Percentiles rank a stretch among this genome's conserved stretches.
Evolutionary conservation across 2,113 vertebrate genomes (phyloP).

Genomic region (Recurvirostra avosetta): DNA sequence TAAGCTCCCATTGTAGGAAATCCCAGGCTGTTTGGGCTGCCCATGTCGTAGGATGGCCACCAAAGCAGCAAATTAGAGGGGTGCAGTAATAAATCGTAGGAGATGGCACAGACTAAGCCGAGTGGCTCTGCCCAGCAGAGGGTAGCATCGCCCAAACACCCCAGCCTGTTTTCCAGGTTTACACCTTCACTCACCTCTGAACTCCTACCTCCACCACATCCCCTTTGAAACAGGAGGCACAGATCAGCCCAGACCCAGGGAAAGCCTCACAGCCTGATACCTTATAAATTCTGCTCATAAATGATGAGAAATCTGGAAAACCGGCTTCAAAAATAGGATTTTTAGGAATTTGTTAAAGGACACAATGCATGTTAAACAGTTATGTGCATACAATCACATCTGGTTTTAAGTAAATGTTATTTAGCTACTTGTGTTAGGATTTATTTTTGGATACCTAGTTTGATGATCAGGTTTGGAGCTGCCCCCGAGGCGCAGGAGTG

Average conservation of each 20-base stretch:
- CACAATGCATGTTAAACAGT: background rate
- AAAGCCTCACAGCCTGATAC: background rate
- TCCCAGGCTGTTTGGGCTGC: background rate
- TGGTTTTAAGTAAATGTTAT: background rate
- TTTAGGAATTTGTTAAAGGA: background rate
- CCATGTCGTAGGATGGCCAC: background rate
- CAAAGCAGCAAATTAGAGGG: background rate
- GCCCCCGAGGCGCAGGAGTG: background rate
- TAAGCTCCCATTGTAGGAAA: rapidly evolving
- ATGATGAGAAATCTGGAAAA: background rate
- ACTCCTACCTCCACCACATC: background rate
- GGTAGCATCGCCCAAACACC: constrained; percentile 40
- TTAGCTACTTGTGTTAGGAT: background rate
- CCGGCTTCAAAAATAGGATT: background rate
- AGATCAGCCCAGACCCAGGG: background rate
- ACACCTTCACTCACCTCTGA: background rate
- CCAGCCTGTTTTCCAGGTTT: background rate
- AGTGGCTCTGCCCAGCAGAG: constrained; percentile 39
- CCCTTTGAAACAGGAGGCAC: background rate
- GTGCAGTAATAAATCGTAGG: background rate
- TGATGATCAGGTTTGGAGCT: background rate
- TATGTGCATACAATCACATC: rapidly evolving
- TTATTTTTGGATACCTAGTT: background rate
- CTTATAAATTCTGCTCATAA: background rate
- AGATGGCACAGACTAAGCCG: background rate